A percentile compares a stretch with the other conserved stretches of the same genome.
These are phyloP conservation scores for Papilio elwesi DNA, from an alignment of 2,888 invertebrate species.

Conservation along the genomic window DNA sequence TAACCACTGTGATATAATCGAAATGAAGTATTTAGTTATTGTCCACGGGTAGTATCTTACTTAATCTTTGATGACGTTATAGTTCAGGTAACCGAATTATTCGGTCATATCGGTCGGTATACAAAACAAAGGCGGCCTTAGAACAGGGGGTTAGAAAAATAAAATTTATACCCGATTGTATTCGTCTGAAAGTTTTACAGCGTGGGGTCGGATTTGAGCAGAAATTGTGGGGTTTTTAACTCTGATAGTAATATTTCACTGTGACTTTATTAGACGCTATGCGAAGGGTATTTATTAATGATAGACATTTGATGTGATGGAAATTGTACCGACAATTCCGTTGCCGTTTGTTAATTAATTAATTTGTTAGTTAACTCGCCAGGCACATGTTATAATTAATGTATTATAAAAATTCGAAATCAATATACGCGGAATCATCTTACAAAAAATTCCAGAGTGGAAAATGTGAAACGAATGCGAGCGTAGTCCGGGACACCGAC, in stretches of 20 bases:
- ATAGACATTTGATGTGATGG: constrained; percentile 61
- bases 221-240: constrained; percentile 67
- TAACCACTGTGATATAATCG: too few species aligned
- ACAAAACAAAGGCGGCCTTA: constrained; percentile 59
- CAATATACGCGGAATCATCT: too few species aligned
- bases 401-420: too few species aligned
- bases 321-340: too few species aligned
- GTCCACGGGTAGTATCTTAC: not conserved
- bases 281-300: constrained; percentile 68
- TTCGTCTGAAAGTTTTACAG: constrained; percentile 74
- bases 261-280: constrained; percentile 75
- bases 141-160: constrained; percentile 53
- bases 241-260: constrained; percentile 73
- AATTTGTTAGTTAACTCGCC: too few species aligned
- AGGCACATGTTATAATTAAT: too few species aligned
- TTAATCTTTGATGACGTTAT: constrained; percentile 46
- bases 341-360: too few species aligned
- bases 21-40: too few species aligned
- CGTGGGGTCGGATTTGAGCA: constrained; percentile 58
- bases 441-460: too few species aligned
- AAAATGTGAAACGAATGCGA: too few species aligned
- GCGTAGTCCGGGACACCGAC: too few species aligned
- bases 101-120: constrained; percentile 57
- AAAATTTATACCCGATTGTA: constrained; percentile 71
- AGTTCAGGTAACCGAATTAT: constrained; percentile 67